These are phyloP conservation scores for Numenius arquata DNA, from an alignment of 2,113 vertebrate species.

Conservation along the genomic window DNA sequence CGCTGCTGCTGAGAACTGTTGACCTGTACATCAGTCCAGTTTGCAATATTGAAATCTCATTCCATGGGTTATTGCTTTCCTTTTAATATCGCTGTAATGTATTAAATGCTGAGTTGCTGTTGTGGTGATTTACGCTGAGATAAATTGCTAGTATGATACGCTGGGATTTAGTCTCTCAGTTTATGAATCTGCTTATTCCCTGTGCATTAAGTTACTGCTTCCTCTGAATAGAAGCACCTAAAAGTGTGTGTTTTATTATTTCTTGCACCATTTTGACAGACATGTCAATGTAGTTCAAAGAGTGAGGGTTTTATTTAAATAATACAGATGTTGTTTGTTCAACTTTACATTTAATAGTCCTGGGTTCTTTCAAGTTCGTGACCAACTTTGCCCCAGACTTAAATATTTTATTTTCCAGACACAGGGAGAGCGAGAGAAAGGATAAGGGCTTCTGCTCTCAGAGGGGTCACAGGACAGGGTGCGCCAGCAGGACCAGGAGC, in stretches of 20 bases:
- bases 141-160: not conserved
- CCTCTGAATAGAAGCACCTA: not conserved
- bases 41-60: not conserved
- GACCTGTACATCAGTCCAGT: not conserved
- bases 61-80: not conserved
- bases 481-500: not conserved
- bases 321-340: conserved; percentile 20
- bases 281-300: not conserved
- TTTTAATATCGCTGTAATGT: not conserved
- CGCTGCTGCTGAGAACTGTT: not conserved
- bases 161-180: not conserved
- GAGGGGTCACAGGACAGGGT: not conserved
- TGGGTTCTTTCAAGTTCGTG: not conserved
- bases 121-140: not conserved
- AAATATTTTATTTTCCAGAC: conserved; percentile 5
- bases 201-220: not conserved
- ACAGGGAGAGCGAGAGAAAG: not conserved
- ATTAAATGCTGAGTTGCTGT: not conserved
- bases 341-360: not conserved
- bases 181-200: not conserved
- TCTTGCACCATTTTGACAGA: not conserved
- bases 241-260: not conserved
- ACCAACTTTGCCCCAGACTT: not conserved
- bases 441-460: not conserved
- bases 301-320: not conserved